phyloP scores from a whole-genome alignment of 2,888 invertebrate species.

The Eristalinus sepulchralis region DNA sequence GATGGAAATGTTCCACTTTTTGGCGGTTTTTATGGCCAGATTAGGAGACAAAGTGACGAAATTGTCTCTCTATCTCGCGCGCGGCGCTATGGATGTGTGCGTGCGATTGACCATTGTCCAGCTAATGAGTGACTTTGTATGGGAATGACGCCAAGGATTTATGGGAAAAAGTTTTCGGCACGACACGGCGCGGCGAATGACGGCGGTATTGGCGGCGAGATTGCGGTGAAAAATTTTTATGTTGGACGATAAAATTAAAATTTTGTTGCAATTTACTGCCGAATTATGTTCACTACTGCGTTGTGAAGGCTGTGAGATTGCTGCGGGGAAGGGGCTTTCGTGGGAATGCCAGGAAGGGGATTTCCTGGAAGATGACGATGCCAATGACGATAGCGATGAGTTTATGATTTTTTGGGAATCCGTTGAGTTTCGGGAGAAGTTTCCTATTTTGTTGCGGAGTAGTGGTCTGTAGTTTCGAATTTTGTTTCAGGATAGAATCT shows the following conservation, averaged over 20 bases:
- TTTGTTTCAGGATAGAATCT: too few relatives aligned
- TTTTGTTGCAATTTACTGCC: constrained; percentile 66
- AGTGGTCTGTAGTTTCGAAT: too few relatives aligned
- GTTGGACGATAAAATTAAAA: constrained; percentile 65
- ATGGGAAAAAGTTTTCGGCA: constrained; percentile 64
- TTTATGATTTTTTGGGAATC: background rate
- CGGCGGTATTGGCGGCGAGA: constrained; percentile 51
- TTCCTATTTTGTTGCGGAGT: too few relatives aligned
- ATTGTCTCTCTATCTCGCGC: constrained; percentile 40
- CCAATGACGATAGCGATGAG: background rate
- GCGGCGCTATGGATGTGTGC: background rate
- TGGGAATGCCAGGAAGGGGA: background rate
- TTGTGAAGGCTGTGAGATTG: background rate
- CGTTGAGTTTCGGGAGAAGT: too few relatives aligned
- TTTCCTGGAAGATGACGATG: background rate
- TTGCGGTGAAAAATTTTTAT: constrained; percentile 66
- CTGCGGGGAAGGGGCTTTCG: background rate
- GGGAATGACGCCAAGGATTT: constrained; percentile 41
- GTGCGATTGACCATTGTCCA: constrained; percentile 65
- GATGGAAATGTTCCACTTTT: constrained; percentile 66
- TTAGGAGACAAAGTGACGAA: constrained; percentile 63
- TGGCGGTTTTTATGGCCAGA: constrained; percentile 74
- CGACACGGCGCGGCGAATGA: background rate
- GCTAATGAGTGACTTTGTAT: constrained; percentile 42
- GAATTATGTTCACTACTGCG: constrained; percentile 31